A percentile compares a stretch with the other conserved stretches of the same genome.
Evolutionary conservation across 2,888 invertebrate species (phyloP).

Genomic region (Hemicrepidius hirtus): DNA sequence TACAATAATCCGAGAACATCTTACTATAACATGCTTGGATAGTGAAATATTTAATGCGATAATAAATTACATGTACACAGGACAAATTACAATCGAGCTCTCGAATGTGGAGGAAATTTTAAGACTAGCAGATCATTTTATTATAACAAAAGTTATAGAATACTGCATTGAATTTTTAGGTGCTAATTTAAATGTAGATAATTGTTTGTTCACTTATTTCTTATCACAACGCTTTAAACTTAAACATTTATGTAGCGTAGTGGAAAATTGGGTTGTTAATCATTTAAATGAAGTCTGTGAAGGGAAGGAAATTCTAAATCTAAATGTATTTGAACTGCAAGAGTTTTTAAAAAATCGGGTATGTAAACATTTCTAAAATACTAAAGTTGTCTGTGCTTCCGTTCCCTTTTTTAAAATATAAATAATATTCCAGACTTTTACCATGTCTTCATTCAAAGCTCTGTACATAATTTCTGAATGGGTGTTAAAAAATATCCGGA

Average conservation of each 20-base stretch:
- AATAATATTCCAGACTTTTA: constrained; percentile 63
- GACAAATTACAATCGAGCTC: constrained; percentile 76
- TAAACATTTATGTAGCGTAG: constrained; percentile 75
- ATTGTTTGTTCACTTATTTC: constrained; percentile 78
- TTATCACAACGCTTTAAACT: constrained; percentile 77
- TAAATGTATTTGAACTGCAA: constrained; percentile 72
- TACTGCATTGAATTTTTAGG: constrained; percentile 80
- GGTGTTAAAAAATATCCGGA: constrained; percentile 72
- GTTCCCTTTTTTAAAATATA: not conserved
- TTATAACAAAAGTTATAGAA: constrained; percentile 76
- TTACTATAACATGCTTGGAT: constrained; percentile 76
- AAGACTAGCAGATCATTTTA: constrained; percentile 78
- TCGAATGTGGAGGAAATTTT: constrained; percentile 78
- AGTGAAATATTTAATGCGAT: constrained; percentile 76
- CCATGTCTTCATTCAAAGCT: constrained; percentile 69
- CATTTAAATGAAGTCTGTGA: constrained; percentile 74
- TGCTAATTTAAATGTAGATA: constrained; percentile 76
- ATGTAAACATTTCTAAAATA: no score
- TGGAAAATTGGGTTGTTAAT: constrained; percentile 74
- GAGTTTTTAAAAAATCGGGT: constrained; percentile 75
- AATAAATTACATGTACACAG: constrained; percentile 81
- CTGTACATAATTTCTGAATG: constrained; percentile 75
- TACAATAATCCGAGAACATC: constrained; percentile 74
- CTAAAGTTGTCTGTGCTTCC: no score
- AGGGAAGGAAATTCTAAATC: constrained; percentile 74